phyloP scores from a whole-genome alignment of 2,113 vertebrate genomes.

The Leptosomus discolor region DNA sequence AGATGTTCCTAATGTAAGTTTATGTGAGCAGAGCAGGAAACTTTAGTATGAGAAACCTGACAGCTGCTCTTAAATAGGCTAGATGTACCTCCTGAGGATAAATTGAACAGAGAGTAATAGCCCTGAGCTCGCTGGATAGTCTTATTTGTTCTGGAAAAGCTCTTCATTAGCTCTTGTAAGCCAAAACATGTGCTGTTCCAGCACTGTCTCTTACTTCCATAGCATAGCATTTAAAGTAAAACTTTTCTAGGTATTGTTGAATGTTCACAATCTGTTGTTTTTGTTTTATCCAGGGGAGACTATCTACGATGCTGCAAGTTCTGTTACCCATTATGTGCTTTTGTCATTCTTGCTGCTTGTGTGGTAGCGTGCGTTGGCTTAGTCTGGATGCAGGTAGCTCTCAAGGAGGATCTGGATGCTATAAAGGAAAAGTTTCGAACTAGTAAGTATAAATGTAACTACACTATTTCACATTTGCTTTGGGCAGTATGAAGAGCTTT shows the following conservation, averaged over 20 bases:
- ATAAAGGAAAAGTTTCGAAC: slow-evolving; percentile 92
- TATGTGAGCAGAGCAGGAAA: background rate
- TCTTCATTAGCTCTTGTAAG: background rate
- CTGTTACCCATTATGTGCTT: slow-evolving; percentile 91
- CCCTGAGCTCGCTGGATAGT: background rate
- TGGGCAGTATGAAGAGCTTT: background rate
- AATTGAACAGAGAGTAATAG: background rate
- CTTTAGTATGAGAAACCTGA: background rate
- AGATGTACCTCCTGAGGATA: background rate
- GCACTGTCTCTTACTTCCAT: fast-evolving
- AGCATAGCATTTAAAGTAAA: background rate
- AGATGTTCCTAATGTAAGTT: background rate
- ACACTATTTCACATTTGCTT: background rate
- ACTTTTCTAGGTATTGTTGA: background rate
- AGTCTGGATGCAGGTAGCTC: slow-evolving; percentile 97
- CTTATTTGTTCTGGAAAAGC: background rate
- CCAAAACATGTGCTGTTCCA: background rate
- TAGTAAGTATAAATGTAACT: slow-evolving; percentile 75
- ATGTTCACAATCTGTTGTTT: background rate
- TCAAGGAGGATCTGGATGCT: slow-evolving; percentile 92
- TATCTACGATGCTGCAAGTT: slow-evolving; percentile 90
- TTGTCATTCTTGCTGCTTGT: slow-evolving; percentile 91
- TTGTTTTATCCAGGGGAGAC: slow-evolving; percentile 75
- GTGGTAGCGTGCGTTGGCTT: slow-evolving; percentile 91
- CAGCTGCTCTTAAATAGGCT: background rate